Evolutionary conservation across 2,113 vertebrate species (phyloP), one percentile per base, ranked within the genome.

Genomic region (Phoenicopterus ruber): DNA sequence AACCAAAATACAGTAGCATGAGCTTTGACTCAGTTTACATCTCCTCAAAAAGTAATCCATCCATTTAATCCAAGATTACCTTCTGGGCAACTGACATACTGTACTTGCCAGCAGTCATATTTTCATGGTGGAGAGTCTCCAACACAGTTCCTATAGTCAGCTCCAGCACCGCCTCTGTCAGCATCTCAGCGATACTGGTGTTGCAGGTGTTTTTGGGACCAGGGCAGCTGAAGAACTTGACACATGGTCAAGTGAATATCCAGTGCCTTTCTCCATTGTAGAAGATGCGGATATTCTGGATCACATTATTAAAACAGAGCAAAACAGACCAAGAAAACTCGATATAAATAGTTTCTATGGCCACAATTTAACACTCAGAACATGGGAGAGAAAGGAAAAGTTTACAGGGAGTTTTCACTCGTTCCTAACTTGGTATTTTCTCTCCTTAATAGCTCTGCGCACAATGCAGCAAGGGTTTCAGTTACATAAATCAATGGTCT

Each of bases 401-500:
- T 86, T 82, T 81, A 42, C 46, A 77, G 38, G n/a, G 26, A 47
- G 49, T 38, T 82, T 93, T 83, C 15, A 46, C 57, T 72, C 46
- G 21, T 76, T 97, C 84, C 90, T 89, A 94, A 89, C 70, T 63
- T 92, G 86, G 73, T 63, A 66, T 86, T 82, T 92, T 79, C 79
- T 84, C 49, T 88, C 52, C 34, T 70, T 82, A 90, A 91, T 52
- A 82, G 76, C 59, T 88, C 59, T 76, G 65, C 50, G 70, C 70
- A 65, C 52, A 76, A 52, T 25, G 42, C 17, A 19, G 47, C 50
- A 88, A 65, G 17, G 63, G 29, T 82, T 94, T 90, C 57, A 52
- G 73, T 47, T 73, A 61, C 86, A 92, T 97, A 96, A 95, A 97
- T 97, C 96, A 95, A 9, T 26, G 29, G 24, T 82, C n/a, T 91